Evolutionary conservation across 2,113 vertebrate species (phyloP).

Genomic region (Cranoglanis bouderius): DNA sequence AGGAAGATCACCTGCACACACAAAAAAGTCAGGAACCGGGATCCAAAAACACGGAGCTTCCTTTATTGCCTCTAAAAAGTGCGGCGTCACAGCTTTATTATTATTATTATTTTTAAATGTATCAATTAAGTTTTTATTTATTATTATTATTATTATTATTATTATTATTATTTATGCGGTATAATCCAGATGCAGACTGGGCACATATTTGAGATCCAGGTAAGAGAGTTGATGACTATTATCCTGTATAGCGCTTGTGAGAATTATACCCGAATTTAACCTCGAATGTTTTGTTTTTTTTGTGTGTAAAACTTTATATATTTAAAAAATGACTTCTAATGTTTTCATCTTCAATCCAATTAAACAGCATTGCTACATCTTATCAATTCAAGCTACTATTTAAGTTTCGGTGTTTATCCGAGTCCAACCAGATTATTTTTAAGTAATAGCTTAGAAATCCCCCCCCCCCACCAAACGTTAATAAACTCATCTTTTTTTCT

Average conservation of each 20-base stretch:
- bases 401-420: not conserved
- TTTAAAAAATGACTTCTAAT: not conserved
- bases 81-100: not conserved
- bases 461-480: too few relatives aligned
- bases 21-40: not conserved
- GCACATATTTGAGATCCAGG: not conserved
- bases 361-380: not conserved
- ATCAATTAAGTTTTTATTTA: not conserved
- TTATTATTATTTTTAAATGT: not conserved
- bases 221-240: not conserved
- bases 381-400: not conserved
- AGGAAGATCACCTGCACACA: conserved; percentile 13
- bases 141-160: not conserved
- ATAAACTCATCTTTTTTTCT: not conserved
- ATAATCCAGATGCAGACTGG: not conserved
- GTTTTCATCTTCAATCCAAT: not conserved
- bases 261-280: not conserved
- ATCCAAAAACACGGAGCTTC: not conserved
- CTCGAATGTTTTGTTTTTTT: not conserved
- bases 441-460: not conserved
- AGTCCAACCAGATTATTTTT: not conserved
- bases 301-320: not conserved
- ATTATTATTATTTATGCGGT: not conserved
- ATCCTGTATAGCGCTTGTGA: not conserved
- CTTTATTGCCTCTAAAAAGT: not conserved